Evolutionary conservation across 2,113 vertebrate genomes (phyloP), one percentile per base, ranked within the genome.

Genomic region (Gambusia holbrooki): DNA sequence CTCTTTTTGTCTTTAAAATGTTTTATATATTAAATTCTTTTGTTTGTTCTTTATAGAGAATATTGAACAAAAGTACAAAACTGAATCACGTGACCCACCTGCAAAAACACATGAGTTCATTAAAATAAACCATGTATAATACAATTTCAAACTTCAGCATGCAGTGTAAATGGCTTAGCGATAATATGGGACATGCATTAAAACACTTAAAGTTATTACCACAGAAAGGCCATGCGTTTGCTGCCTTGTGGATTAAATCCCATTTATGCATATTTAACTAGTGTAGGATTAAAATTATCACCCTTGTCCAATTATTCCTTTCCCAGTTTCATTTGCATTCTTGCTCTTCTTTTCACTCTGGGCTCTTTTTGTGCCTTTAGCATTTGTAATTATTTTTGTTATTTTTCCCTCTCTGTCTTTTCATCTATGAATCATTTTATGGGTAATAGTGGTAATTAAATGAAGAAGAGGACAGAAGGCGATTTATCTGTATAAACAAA

Each of bases 231-330:
- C 58, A 62, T 28, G 15, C 81, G 73, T 80, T 75, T 78, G 37
- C 80, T 29, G 54, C 72, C 81, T 66, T 51, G 35, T 84, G 77
- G 87, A 90, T 90, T 86, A 83, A 87, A 88, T 84, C 70, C 77
- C 80, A 77, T 86, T 78, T 83, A 86, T 82, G 45, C 68, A 86
- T 82, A 83, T 87, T 85, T 86, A 87, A 87, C 70, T 67, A 71
- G 70, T 79, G 79, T 66, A 84, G 77, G 79, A 85, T 89, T 89
- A 84, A 76, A 84, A 82, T 79, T 77, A 82, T 90, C 84, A 74
- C 71, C 80, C 80, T 82, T 80, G 79, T 80, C 69, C 85, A 87
- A 88, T 87, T 87, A 66, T 76, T 89, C 65, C 76, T 79, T 74
- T 29, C 67, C 75, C 64, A 73, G 12, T 62, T 28, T 66, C 65